Conservation (phyloP, 2,888 invertebrate genomes). For the Rotaria socialis region DNA sequence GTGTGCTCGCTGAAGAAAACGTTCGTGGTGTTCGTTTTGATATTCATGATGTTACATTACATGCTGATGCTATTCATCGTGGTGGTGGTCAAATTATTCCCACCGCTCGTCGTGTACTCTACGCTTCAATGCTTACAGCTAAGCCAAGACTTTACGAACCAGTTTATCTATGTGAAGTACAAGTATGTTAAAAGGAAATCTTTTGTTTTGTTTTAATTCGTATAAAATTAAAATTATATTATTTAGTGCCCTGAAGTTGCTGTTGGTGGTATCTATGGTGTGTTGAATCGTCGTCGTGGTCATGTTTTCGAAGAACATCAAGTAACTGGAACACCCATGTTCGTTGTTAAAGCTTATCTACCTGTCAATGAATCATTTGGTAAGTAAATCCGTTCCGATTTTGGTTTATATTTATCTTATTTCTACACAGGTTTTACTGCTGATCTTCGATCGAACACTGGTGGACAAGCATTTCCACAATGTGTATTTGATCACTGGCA, state of each 20-base stretch:
- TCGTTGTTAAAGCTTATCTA: conserved; percentile 93
- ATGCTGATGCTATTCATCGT: conserved; percentile 99
- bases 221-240: conserved; percentile 38
- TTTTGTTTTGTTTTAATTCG: conserved; percentile 35
- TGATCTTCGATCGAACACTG: conserved; percentile 48
- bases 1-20: conserved; percentile 83
- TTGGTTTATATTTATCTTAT: background rate
- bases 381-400: background rate
- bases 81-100: conserved; percentile 99
- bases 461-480: conserved; percentile 50
- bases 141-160: conserved; percentile 92
- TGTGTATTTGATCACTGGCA: conserved; percentile 50
- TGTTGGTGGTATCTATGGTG: conserved; percentile 94
- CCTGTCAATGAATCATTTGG: conserved; percentile 99
- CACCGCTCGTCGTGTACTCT: conserved; percentile 91
- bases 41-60: conserved; percentile 96
- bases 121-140: conserved; percentile 90
- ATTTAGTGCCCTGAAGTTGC: conserved; percentile 79
- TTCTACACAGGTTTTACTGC: conserved; percentile 48
- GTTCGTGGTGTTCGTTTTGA: conserved; percentile 90
- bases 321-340: conserved; percentile 93
- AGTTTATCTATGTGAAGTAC: conserved; percentile 98
- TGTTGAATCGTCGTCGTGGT: conserved; percentile 91
- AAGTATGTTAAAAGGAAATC: conserved; percentile 63
- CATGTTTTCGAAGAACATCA: conserved; percentile 85